phyloP scores from a whole-genome alignment of 2,888 invertebrate species.

The Cabera pusaria region DNA sequence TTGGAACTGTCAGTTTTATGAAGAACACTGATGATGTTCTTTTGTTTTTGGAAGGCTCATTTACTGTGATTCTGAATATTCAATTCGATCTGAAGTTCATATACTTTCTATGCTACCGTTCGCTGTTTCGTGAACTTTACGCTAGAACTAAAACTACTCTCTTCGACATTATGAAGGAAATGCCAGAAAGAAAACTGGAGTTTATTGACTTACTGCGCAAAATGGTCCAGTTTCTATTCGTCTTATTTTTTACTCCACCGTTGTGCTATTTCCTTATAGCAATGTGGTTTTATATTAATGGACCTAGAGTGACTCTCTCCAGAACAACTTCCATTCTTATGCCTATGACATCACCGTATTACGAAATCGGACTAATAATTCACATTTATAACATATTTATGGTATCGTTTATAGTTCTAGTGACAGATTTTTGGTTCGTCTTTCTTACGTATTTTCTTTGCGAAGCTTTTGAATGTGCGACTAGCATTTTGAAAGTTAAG shows the following conservation, averaged over 20 bases:
- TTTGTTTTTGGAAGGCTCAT: constrained; percentile 51
- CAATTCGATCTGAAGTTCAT: constrained; percentile 45
- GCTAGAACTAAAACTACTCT: constrained; percentile 47
- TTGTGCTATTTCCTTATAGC: constrained; percentile 41
- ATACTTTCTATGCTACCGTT: constrained; percentile 41
- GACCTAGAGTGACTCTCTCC: constrained; percentile 49
- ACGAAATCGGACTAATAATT: constrained; percentile 53
- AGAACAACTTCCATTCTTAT: constrained; percentile 53
- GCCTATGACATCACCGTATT: constrained; percentile 59
- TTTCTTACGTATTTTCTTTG: constrained; percentile 50
- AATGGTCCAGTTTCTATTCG: constrained; percentile 38
- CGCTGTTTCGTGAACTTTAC: constrained; percentile 46
- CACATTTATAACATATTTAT: constrained; percentile 51
- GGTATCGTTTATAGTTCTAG: constrained; percentile 41
- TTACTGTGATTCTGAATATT: constrained; percentile 46
- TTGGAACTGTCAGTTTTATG: constrained; percentile 51
- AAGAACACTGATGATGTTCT: constrained; percentile 43
- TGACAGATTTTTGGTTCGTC: constrained; percentile 60
- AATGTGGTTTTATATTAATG: constrained; percentile 50
- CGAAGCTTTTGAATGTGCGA: constrained; percentile 44
- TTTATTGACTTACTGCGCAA: constrained; percentile 24
- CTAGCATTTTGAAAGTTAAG: constrained; percentile 38
- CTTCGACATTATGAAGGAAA: constrained; percentile 37
- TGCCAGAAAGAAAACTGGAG: constrained; percentile 29
- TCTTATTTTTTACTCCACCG: constrained; percentile 40